Conservation (phyloP, 2,888 invertebrate species). For the Athetis lepigone region DNA sequence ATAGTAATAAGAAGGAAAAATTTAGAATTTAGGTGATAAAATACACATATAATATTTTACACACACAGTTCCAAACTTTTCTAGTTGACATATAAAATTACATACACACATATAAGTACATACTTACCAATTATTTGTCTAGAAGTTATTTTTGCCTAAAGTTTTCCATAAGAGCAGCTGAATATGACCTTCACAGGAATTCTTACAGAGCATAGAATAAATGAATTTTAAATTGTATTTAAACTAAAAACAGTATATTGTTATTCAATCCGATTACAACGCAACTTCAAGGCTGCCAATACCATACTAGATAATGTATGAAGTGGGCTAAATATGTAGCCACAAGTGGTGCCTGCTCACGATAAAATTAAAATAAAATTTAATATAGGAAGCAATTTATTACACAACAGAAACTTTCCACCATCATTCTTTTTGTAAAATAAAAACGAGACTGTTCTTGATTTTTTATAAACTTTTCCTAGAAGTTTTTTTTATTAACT, state of each 20-base stretch:
- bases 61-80: too few relatives aligned
- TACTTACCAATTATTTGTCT: neutral
- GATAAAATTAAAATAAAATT: slow-evolving; percentile 16
- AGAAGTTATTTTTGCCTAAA: slow-evolving; percentile 33
- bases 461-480: slow-evolving; percentile 1
- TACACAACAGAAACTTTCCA: slow-evolving; percentile 3
- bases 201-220: slow-evolving; percentile 46
- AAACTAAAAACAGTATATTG: slow-evolving; percentile 54
- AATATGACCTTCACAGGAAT: slow-evolving; percentile 51
- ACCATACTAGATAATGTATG: slow-evolving; percentile 50
- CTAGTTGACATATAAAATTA: neutral
- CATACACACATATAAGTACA: neutral
- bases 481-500: slow-evolving; percentile 1
- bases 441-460: slow-evolving; percentile 1
- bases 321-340: slow-evolving; percentile 41
- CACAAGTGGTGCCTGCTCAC: neutral
- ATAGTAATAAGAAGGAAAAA: too few relatives aligned
- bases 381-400: slow-evolving; percentile 17
- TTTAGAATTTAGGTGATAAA: too few relatives aligned
- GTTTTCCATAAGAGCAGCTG: slow-evolving; percentile 40
- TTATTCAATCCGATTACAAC: slow-evolving; percentile 58
- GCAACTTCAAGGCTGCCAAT: slow-evolving; percentile 54
- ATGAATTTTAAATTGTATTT: slow-evolving; percentile 55
- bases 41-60: too few relatives aligned
- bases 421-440: slow-evolving; percentile 14